Base-by-base conservation (phyloP, 2,797 vertebrate species). In the Pangasius larnaudii region DNA sequence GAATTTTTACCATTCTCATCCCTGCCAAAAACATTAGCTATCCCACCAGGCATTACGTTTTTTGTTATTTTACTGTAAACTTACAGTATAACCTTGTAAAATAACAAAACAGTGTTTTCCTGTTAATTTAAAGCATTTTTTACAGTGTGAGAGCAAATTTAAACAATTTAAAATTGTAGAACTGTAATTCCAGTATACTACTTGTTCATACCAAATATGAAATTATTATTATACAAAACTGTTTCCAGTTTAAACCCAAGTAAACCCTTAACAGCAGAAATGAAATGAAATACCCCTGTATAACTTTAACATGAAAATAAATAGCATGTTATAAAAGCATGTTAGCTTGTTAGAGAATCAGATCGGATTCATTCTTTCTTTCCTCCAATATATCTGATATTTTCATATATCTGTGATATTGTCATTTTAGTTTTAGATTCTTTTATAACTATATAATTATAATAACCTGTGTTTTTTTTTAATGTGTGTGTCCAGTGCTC, bases 401-500 rank as follows among this genome's bases (percentile, higher is more conserved):
- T 77, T 2, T 77, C 53, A 77, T 53, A 72, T 22, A 72, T 65
- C 27, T 36, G 67, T 71, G 11, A 49, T 42, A 75, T 30, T 77
- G 49, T 77, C 51, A 77, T 77, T 77, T 78, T 78, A 77, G 49
- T 77, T 65, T 86, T 19, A 81, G 4, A 22, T 18, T 56, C 53
- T 71, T 79, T 71, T 53, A 85, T 63, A 63, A n/a, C 10, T 63
- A n/a, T n/a, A 56, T 65, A 65, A 65, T 11, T 30, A 30, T 65
- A 14, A 14, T 30, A 72, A 72, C n/a, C 14, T 46, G 46, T 77
- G 42, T 13, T 19, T n/a, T 24, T 51, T 30, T 58, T 19, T 27
- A 5, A 56, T 86, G 63, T 74, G 51, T 89, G 42, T 91, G 33
- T 85, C 46, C 92, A 99, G 98, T 99, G 98, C 89, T 99, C 98